Percentiles rank a stretch among this genome's conserved stretches.
Evolutionary conservation across 2,797 vertebrate genomes (phyloP).

Genomic region (Paedocypris micromegethes): DNA sequence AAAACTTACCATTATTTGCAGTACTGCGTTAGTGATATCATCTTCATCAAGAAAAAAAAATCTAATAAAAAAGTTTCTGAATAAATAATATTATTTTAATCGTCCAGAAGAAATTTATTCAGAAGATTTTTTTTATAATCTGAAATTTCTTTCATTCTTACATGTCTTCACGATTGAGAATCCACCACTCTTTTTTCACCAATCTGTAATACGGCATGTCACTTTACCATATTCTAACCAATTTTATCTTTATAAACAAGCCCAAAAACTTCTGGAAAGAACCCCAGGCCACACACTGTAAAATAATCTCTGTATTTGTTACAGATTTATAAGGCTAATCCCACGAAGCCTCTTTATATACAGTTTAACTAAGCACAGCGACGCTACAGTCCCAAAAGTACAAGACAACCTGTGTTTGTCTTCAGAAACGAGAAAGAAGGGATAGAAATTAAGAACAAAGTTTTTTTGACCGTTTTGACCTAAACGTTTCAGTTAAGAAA

Average conservation of each 20-base stretch:
- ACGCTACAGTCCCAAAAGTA: not conserved
- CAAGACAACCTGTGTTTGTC: too few species aligned
- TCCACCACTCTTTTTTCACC: too few species aligned
- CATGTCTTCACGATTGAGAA: slow-evolving; percentile 4
- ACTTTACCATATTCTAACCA: too few species aligned
- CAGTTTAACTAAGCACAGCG: slow-evolving; percentile 3
- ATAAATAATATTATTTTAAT: not conserved
- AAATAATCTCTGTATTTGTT: slow-evolving; percentile 7
- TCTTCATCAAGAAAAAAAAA: too few species aligned
- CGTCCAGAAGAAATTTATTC: slow-evolving; percentile 1
- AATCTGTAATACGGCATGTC: too few species aligned
- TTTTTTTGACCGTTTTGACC: too few species aligned
- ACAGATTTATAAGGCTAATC: slow-evolving; percentile 9
- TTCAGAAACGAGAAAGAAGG: too few species aligned
- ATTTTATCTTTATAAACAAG: not conserved
- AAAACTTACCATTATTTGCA: too few species aligned
- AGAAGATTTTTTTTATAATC: not conserved
- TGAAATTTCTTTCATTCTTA: not conserved
- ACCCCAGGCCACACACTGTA: not conserved
- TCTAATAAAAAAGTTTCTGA: too few species aligned
- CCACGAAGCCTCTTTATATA: not conserved
- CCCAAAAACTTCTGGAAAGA: not conserved
- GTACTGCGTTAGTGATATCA: too few species aligned
- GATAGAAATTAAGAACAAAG: too few species aligned
- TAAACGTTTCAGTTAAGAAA: too few species aligned